These are phyloP conservation scores for Phyllotreta striolata DNA, from an alignment of 2,888 invertebrate species.

Conservation along the genomic window DNA sequence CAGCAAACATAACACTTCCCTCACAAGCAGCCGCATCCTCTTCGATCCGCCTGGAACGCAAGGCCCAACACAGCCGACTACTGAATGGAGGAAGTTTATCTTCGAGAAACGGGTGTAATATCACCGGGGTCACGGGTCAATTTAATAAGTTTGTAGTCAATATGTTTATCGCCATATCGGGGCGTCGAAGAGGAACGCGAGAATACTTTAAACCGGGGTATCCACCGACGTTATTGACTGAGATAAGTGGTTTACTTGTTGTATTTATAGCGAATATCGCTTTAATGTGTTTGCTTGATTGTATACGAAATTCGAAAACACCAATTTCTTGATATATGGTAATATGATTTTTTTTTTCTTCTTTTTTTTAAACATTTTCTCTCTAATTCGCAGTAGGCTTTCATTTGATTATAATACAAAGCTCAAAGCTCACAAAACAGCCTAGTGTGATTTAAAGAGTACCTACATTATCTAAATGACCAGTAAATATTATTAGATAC, in stretches of 20 bases:
- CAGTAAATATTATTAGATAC: no score
- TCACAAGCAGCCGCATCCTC: conserved; percentile 35
- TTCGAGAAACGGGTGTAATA: conserved; percentile 33
- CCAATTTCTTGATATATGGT: no score
- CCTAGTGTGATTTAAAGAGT: no score
- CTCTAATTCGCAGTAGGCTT: no score
- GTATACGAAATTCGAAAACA: no score
- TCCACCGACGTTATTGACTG: neutral
- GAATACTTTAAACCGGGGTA: conserved; percentile 14
- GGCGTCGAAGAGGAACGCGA: conserved; percentile 7
- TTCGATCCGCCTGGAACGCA: conserved; percentile 1
- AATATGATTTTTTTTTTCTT: no score
- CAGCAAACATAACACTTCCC: conserved; percentile 36
- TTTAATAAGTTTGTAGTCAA: conserved; percentile 27
- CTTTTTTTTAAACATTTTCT: no score
- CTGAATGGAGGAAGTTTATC: conserved; percentile 30
- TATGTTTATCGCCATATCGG: conserved; percentile 25
- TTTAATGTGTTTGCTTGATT: conserved; percentile 2
- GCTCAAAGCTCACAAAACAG: no score
- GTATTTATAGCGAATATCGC: no score
- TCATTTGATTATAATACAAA: no score
- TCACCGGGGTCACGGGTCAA: conserved; percentile 42
- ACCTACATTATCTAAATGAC: no score
- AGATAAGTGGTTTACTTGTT: neutral
- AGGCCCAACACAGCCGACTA: conserved; percentile 19